Evolutionary conservation across 2,113 vertebrate species (phyloP).

Genomic region (Spilogale gracilis): DNA sequence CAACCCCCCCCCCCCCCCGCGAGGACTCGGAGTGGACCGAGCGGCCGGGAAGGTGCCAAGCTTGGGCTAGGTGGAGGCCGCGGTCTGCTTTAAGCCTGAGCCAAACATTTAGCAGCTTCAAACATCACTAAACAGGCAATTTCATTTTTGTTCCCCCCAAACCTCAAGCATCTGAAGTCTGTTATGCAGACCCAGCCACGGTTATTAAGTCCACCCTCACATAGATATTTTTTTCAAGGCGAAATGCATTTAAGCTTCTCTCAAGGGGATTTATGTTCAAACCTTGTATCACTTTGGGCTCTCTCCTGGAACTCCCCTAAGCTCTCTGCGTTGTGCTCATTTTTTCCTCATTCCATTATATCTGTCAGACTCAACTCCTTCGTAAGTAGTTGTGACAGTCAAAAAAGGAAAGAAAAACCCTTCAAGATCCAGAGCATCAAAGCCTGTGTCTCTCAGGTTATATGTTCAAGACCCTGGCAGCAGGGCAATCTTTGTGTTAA

Average conservation of each 20-base stretch:
- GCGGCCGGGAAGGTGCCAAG: background rate
- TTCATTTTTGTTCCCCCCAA: slow-evolving; percentile 51
- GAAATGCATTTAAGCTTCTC: slow-evolving; percentile 73
- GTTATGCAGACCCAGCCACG: slow-evolving; percentile 49
- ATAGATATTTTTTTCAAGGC: slow-evolving; percentile 27
- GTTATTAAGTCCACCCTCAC: slow-evolving; percentile 60
- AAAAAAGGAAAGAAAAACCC: slow-evolving; percentile 40
- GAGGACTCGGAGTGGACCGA: background rate
- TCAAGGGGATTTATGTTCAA: slow-evolving; percentile 70
- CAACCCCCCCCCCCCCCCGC: rapidly evolving
- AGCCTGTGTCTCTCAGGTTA: slow-evolving; percentile 23
- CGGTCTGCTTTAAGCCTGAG: slow-evolving; percentile 50
- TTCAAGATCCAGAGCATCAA: slow-evolving; percentile 55
- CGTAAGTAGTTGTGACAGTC: slow-evolving; percentile 74
- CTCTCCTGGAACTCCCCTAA: slow-evolving; percentile 56
- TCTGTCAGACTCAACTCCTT: slow-evolving; percentile 64
- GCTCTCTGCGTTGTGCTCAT: background rate
- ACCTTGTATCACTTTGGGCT: slow-evolving; percentile 64
- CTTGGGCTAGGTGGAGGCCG: background rate
- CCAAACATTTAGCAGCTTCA: slow-evolving; percentile 17
- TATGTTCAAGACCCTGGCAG: slow-evolving; percentile 41
- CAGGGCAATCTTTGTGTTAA: slow-evolving; percentile 55
- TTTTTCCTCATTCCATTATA: slow-evolving; percentile 55
- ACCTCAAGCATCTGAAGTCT: slow-evolving; percentile 60
- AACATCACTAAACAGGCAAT: slow-evolving; percentile 59